Evolutionary conservation across 2,797 vertebrate genomes (phyloP).

Genomic region (Catharus ustulatus): DNA sequence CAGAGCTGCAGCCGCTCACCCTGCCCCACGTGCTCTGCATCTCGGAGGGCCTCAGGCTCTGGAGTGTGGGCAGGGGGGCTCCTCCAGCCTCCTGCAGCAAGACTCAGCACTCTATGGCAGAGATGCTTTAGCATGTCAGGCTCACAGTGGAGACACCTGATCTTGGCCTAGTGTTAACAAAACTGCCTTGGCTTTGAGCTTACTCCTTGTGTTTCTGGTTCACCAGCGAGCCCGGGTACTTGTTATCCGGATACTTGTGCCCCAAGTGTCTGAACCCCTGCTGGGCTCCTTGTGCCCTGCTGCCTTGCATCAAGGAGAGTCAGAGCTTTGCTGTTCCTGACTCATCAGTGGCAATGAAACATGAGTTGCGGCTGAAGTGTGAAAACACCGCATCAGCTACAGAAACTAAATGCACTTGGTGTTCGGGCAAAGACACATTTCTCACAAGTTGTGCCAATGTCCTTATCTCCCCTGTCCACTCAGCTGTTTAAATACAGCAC

Average conservation of each 20-base stretch:
- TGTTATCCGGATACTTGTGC: not conserved
- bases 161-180: not conserved
- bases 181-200: not conserved
- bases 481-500: not conserved
- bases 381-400: not conserved
- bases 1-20: not conserved
- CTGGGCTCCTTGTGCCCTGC: not conserved
- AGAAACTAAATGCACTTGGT: not conserved
- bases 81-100: not conserved
- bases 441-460: not conserved
- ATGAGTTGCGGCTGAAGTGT: not conserved
- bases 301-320: slow-evolving; percentile 21
- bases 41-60: not conserved
- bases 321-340: slow-evolving; percentile 17
- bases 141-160: not conserved
- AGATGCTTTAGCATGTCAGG: not conserved
- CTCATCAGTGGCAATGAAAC: not conserved
- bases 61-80: fast-evolving
- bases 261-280: not conserved
- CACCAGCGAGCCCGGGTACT: not conserved
- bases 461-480: slow-evolving; percentile 15
- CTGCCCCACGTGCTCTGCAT: not conserved
- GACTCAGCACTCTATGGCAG: not conserved
- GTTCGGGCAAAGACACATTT: not conserved
- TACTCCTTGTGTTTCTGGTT: not conserved